A percentile compares a stretch with the other conserved stretches of the same genome.
phyloP scores from a whole-genome alignment of 2,888 invertebrate genomes.

The Drosophila anceps region DNA sequence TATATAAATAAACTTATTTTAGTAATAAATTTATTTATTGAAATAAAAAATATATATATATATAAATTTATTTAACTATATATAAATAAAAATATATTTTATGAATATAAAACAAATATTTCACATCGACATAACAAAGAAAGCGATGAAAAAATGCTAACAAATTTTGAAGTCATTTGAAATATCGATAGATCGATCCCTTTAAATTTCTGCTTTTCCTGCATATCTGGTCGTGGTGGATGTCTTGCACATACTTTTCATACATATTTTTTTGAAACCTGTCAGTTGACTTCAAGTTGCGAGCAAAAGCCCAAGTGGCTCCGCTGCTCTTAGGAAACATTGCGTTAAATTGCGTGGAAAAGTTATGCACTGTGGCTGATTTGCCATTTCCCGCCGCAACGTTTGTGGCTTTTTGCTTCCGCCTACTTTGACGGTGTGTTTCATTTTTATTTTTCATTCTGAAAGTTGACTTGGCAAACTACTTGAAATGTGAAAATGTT shows the following conservation, averaged over 20 bases:
- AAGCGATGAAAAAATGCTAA: background rate
- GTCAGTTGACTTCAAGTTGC: slow-evolving; percentile 14
- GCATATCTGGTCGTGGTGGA: background rate
- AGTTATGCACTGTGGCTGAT: slow-evolving; percentile 59
- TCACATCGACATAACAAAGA: too few relatives aligned
- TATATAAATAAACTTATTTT: too few relatives aligned
- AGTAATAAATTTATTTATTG: too few relatives aligned
- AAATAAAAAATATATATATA: too few relatives aligned
- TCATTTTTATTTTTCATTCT: slow-evolving; percentile 45
- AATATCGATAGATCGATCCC: background rate
- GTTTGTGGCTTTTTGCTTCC: slow-evolving; percentile 4
- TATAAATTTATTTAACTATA: too few relatives aligned
- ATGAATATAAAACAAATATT: background rate
- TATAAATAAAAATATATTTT: too few relatives aligned
- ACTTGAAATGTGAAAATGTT: slow-evolving; percentile 76
- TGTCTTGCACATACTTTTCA: background rate
- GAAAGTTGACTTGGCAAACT: slow-evolving; percentile 73
- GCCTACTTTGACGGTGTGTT: slow-evolving; percentile 34
- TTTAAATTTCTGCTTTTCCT: background rate
- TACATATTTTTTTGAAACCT: background rate
- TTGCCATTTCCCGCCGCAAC: background rate
- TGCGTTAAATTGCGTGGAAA: slow-evolving; percentile 73
- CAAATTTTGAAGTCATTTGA: background rate
- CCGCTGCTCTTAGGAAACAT: slow-evolving; percentile 41
- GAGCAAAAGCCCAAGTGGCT: slow-evolving; percentile 6